phyloP scores from a whole-genome alignment of 2,797 vertebrate genomes.

The Crenichthys baileyi region DNA sequence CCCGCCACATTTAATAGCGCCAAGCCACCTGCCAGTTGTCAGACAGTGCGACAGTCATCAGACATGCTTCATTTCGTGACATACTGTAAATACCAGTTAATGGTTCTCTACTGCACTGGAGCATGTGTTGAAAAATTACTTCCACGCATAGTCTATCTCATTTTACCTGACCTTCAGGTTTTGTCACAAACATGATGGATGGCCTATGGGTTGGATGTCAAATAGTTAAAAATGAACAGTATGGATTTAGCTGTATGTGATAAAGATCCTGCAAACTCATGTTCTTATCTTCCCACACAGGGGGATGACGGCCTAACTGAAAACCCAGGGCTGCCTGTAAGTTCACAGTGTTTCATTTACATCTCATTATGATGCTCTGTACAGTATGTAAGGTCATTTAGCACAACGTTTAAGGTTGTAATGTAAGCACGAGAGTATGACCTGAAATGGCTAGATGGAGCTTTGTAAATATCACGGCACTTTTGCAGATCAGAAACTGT shows the following conservation, averaged over 20 bases:
- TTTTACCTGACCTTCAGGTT: slow-evolving; percentile 49
- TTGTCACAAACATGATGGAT: slow-evolving; percentile 31
- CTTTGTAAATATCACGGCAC: slow-evolving; percentile 57
- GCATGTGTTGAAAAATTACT: slow-evolving; percentile 29
- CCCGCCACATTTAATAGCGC: slow-evolving; percentile 61
- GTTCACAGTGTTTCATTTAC: slow-evolving; percentile 69
- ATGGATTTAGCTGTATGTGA: slow-evolving; percentile 21
- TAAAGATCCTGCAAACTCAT: slow-evolving; percentile 23
- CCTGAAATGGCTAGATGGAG: slow-evolving; percentile 35
- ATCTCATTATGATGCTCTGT: slow-evolving; percentile 46
- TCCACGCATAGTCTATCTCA: slow-evolving; percentile 37
- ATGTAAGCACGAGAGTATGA: slow-evolving; percentile 23
- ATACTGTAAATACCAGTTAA: slow-evolving; percentile 65
- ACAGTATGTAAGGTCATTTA: slow-evolving; percentile 15
- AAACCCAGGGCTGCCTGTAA: slow-evolving; percentile 83
- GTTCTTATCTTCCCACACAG: slow-evolving; percentile 74
- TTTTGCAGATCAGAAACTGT: slow-evolving; percentile 30
- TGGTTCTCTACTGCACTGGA: slow-evolving; percentile 27
- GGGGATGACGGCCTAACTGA: slow-evolving; percentile 87
- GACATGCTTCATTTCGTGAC: slow-evolving; percentile 58
- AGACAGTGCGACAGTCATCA: slow-evolving; percentile 53
- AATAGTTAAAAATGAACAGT: slow-evolving; percentile 24
- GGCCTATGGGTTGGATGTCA: slow-evolving; percentile 22
- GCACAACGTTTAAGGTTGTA: slow-evolving; percentile 22
- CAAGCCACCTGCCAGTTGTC: slow-evolving; percentile 55